Evolutionary conservation across 1,140 invertebrate species (phyloP).

Genomic region (Drosophila lowei): DNA sequence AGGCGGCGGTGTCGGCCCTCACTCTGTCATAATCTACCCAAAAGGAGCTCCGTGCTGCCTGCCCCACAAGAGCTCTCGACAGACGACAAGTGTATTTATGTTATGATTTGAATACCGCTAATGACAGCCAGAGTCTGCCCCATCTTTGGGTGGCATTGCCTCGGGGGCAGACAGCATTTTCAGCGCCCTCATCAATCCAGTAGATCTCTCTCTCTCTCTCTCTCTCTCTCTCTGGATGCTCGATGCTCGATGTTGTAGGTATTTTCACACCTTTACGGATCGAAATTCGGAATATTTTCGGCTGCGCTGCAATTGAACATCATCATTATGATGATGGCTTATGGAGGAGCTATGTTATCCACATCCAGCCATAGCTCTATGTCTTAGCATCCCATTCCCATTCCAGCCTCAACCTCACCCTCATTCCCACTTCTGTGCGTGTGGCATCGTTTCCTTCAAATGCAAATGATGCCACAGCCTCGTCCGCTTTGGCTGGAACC

Average conservation of each 20-base stretch:
- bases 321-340: conserved; percentile 28
- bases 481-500: conserved; percentile 18
- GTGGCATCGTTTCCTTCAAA: conserved; percentile 51
- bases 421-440: conserved; percentile 9
- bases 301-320: conserved; percentile 35
- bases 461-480: conserved; percentile 35
- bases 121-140: conserved; percentile 63
- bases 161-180: conserved; percentile 22
- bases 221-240: no score
- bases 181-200: conserved; percentile 58
- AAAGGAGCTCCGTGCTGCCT: not conserved
- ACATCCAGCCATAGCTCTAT: no score
- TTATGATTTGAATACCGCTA: conserved; percentile 82
- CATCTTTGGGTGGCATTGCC: conserved; percentile 50
- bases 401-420: no score
- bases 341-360: not conserved
- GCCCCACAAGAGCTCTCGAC: conserved; percentile 27
- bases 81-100: conserved; percentile 83
- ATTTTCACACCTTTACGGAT: conserved; percentile 74
- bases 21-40: conserved; percentile 67
- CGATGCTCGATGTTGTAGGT: conserved; percentile 59
- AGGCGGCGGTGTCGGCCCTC: conserved; percentile 3
- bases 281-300: conserved; percentile 39
- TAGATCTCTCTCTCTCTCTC: no score
- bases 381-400: no score